Evolutionary conservation across 2,888 invertebrate genomes (phyloP).

Genomic region (Choristoneura rosaceana): DNA sequence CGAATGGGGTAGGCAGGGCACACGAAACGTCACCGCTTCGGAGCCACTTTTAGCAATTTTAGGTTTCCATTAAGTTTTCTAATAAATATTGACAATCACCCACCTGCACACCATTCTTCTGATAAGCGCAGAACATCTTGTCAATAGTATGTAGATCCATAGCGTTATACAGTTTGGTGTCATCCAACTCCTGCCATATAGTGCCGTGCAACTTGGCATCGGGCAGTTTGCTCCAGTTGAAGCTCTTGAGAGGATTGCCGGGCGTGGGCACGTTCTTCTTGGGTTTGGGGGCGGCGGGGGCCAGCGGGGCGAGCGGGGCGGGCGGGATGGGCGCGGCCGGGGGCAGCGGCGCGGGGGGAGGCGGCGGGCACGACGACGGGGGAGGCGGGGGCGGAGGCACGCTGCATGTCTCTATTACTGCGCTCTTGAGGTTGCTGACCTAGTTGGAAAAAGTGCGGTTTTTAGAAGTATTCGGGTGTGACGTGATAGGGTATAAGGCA

Average conservation of each 20-base stretch:
- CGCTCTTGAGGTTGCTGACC: slow-evolving; percentile 81
- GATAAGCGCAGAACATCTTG: slow-evolving; percentile 97
- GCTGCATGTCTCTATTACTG: slow-evolving; percentile 73
- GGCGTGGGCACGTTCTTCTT: slow-evolving; percentile 97
- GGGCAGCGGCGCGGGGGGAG: slow-evolving; percentile 85
- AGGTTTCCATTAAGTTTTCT: too few species aligned
- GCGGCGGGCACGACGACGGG: slow-evolving; percentile 66
- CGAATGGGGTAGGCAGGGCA: too few species aligned
- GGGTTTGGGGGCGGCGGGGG: slow-evolving; percentile 85
- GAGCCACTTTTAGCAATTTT: too few species aligned
- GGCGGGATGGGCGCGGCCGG: slow-evolving; percentile 87
- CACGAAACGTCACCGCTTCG: too few species aligned
- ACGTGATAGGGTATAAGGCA: neutral
- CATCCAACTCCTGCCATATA: slow-evolving; percentile 97
- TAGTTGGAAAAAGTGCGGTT: slow-evolving; percentile 44
- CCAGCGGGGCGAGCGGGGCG: slow-evolving; percentile 80
- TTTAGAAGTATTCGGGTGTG: neutral
- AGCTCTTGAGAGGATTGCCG: slow-evolving; percentile 96
- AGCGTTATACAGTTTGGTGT: slow-evolving; percentile 95
- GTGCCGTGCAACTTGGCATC: slow-evolving; percentile 96
- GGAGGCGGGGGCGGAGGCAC: slow-evolving; percentile 56
- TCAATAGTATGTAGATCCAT: slow-evolving; percentile 97
- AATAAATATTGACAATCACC: slow-evolving; percentile 7
- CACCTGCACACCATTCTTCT: slow-evolving; percentile 94
- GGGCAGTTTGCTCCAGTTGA: slow-evolving; percentile 98